A percentile compares a stretch with the other conserved stretches of the same genome.
Conservation (phyloP, 2,888 invertebrate species). For the Tachina lurida region DNA sequence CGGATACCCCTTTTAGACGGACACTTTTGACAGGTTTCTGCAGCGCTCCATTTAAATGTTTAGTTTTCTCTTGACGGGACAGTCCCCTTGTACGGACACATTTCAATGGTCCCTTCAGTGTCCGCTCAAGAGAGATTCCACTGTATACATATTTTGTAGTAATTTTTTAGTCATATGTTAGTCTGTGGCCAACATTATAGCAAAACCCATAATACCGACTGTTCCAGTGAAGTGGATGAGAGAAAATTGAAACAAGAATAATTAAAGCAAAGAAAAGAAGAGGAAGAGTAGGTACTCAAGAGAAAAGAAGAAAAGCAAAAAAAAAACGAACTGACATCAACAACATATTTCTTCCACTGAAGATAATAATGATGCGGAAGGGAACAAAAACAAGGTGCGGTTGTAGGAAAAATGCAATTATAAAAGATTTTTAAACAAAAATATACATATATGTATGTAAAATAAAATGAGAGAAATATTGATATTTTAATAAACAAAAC, state of each 20-base stretch:
- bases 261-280: slow-evolving; percentile 4
- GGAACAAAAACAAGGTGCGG: slow-evolving; percentile 66
- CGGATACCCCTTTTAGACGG: no score
- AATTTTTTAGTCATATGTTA: no score
- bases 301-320: neutral
- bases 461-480: slow-evolving; percentile 17
- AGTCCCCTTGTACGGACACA: no score
- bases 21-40: no score
- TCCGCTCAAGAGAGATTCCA: no score
- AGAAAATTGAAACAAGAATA: slow-evolving; percentile 14
- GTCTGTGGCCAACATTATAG: neutral
- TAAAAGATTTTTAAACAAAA: slow-evolving; percentile 44
- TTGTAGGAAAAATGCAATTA: slow-evolving; percentile 36
- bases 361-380: slow-evolving; percentile 33
- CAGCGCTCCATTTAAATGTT: no score
- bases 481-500: slow-evolving; percentile 7
- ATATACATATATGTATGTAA: no score
- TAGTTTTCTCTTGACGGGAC: no score
- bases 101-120: no score
- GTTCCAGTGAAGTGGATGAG: neutral
- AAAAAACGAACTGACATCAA: slow-evolving; percentile 25
- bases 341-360: slow-evolving; percentile 39
- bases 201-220: neutral
- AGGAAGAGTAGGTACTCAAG: neutral
- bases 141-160: no score